Percentiles rank a stretch among this genome's conserved stretches.
These are phyloP conservation scores for Agrotis exclamationis DNA, from an alignment of 2,888 invertebrate species.

Conservation along the genomic window DNA sequence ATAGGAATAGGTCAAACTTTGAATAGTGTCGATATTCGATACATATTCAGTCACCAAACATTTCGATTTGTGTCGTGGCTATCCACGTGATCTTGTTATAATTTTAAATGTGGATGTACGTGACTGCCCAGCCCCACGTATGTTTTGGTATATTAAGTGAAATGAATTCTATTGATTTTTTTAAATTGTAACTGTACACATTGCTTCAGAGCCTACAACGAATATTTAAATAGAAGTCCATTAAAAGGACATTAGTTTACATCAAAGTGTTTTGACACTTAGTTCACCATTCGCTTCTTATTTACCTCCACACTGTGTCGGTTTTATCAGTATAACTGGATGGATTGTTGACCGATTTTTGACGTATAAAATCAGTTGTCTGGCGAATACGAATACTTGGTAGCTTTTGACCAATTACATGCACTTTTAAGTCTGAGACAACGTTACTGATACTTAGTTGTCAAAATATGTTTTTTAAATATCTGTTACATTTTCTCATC, in stretches of 20 bases:
- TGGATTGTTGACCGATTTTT: constrained; percentile 3
- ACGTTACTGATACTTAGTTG: neutral
- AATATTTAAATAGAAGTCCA: constrained; percentile 27
- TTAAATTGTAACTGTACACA: constrained; percentile 40
- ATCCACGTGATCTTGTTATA: constrained; percentile 71
- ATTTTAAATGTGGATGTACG: constrained; percentile 68
- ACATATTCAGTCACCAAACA: constrained; percentile 56
- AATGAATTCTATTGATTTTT: constrained; percentile 55
- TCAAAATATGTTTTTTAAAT: constrained; percentile 1
- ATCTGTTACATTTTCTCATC: constrained; percentile 4
- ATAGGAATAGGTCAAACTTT: constrained; percentile 70
- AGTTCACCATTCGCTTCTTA: neutral
- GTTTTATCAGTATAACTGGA: neutral
- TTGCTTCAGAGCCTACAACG: constrained; percentile 19
- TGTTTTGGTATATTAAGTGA: constrained; percentile 58
- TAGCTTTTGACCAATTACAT: constrained; percentile 1
- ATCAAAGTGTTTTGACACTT: neutral
- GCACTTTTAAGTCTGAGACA: neutral
- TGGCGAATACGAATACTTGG: neutral
- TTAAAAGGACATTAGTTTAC: neutral
- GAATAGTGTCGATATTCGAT: constrained; percentile 60
- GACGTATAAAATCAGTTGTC: constrained; percentile 1
- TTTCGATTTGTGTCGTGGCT: constrained; percentile 64
- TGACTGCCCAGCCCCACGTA: constrained; percentile 39
- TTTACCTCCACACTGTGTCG: neutral